Base-by-base conservation (phyloP, 2,888 invertebrate species). In the Limulus polyphemus region DNA sequence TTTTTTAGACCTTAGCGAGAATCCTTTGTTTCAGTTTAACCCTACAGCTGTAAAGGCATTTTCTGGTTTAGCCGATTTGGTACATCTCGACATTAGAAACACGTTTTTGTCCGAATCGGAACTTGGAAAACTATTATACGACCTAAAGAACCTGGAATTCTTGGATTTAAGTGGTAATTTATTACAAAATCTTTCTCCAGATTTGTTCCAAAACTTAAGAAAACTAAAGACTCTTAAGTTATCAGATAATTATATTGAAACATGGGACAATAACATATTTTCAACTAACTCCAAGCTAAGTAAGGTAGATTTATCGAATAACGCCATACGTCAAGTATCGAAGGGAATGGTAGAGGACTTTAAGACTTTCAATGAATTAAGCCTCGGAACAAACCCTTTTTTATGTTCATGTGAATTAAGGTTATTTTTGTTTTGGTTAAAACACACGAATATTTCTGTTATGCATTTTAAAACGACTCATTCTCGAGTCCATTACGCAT, bases 1-100 rank as follows among this genome's bases (percentile, higher is more conserved):
- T 32, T 58, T 58, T 46, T 57, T 65, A 46, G 65, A 65, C 57
- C 52, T 65, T 10, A 65, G 65, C 50, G 65, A 65, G 49, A 65
- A 65, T 56, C 47, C 47, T 56, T 5, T 65, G 60, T 51, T 63
- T 57, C 5, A 62, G 62, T 57, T 56, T 59, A 2, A 56, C 60
- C 0, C 60, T 59, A 58, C 32, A 32, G 32, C 32, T 32, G 32
- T 32, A 32, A 32, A 60, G 49, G 49, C 52, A 62, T 2, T 54
- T n/a, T 11, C 54, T 11, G n/a, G 54, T 11, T 54, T 54, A 13
- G 7, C 11, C 3, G n/a, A 2, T 11, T 16, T 54, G 11, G 17
- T 16, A 54, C 54, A 54, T 54, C 32, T 54, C 16, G 32, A 17
- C 11, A 17, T 17, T 54, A 16, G 32, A 7, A 54, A 54, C 14